Conservation (phyloP, 2,113 vertebrate genomes). For the Tetrao urogallus region DNA sequence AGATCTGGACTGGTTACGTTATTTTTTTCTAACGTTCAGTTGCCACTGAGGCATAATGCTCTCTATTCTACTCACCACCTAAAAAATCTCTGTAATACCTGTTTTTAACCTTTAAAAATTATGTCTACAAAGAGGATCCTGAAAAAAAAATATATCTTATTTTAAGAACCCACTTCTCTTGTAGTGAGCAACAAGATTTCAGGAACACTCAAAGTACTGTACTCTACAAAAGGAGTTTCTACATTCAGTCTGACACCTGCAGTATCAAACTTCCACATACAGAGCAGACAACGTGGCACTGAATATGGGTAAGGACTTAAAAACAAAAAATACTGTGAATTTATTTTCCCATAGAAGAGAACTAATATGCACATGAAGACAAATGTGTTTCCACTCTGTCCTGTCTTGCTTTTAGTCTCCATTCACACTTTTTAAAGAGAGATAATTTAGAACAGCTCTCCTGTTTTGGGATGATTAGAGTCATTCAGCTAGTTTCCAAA, state of each 20-base stretch:
- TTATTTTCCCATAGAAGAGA: background rate
- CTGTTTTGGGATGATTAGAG: background rate
- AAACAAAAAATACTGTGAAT: background rate
- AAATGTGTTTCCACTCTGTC: background rate
- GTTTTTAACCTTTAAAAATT: background rate
- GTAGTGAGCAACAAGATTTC: constrained; percentile 15
- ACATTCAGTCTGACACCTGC: background rate
- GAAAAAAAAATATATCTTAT: background rate
- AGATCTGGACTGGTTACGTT: background rate
- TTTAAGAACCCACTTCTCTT: background rate
- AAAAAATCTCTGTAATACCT: background rate
- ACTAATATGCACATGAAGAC: background rate
- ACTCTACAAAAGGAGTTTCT: background rate
- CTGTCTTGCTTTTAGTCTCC: background rate
- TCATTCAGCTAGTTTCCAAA: background rate
- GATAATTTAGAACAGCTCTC: background rate
- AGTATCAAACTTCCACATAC: constrained; percentile 8
- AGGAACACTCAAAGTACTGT: background rate
- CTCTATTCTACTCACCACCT: background rate
- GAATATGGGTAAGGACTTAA: background rate
- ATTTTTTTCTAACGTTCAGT: background rate
- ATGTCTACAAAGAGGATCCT: background rate
- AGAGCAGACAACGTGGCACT: constrained; percentile 10
- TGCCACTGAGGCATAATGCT: background rate
- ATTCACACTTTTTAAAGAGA: background rate